These are phyloP conservation scores for Delphinus delphis DNA, from an alignment of 2,113 vertebrate species.

Conservation along the genomic window DNA sequence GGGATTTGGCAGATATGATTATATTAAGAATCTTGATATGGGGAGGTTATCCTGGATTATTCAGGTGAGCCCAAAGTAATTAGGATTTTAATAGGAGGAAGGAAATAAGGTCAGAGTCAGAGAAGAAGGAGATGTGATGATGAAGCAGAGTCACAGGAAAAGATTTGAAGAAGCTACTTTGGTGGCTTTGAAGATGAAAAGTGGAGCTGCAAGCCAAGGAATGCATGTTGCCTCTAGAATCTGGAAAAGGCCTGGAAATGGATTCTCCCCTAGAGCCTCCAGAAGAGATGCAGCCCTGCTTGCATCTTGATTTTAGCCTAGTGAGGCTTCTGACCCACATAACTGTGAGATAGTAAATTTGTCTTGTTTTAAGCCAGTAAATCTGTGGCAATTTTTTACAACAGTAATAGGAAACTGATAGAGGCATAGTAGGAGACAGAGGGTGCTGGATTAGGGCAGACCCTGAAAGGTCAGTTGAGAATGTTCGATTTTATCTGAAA, in stretches of 20 bases:
- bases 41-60: neutral
- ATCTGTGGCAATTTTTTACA: neutral
- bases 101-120: neutral
- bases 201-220: neutral
- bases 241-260: neutral
- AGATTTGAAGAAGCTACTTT: neutral
- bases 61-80: neutral
- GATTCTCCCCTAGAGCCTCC: neutral
- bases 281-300: neutral
- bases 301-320: neutral
- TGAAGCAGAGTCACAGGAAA: neutral
- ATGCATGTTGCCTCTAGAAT: neutral
- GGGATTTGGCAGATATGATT: neutral
- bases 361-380: neutral
- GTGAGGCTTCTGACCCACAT: neutral
- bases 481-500: constrained; percentile 10
- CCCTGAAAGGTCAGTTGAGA: neutral
- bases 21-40: neutral
- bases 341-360: neutral
- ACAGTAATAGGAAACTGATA: neutral
- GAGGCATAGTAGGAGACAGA: neutral
- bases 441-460: neutral
- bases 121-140: neutral
- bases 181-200: neutral
- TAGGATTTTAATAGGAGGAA: neutral